A percentile compares a stretch with the other conserved stretches of the same genome.
Conservation (phyloP, 2,888 invertebrate genomes). For the Pammene fasciana region DNA sequence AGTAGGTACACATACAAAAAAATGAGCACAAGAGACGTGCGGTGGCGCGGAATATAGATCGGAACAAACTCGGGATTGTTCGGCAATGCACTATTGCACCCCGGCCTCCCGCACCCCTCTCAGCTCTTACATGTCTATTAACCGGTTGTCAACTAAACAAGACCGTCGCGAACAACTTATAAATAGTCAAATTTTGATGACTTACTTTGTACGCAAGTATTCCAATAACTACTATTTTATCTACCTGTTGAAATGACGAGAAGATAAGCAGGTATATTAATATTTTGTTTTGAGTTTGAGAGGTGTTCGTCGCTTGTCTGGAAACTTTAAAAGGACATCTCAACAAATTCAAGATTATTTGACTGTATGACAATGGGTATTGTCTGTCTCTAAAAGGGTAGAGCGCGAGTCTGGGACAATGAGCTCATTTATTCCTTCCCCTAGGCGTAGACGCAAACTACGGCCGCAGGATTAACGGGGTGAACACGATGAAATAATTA, state of each 20-base stretch:
- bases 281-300: neutral
- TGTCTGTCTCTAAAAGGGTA: slow-evolving; percentile 75
- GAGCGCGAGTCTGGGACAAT: slow-evolving; percentile 68
- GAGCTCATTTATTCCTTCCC: slow-evolving; percentile 75
- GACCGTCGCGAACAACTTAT: too few species aligned
- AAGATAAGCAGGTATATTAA: too few species aligned
- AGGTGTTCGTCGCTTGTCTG: slow-evolving; percentile 52
- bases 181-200: too few species aligned
- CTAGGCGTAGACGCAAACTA: slow-evolving; percentile 71
- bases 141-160: too few species aligned
- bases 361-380: slow-evolving; percentile 71
- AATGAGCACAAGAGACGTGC: too few species aligned
- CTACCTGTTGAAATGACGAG: neutral
- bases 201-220: too few species aligned
- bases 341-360: slow-evolving; percentile 71
- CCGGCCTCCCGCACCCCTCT: too few species aligned
- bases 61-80: too few species aligned
- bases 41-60: too few species aligned
- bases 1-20: too few species aligned
- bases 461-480: slow-evolving; percentile 66
- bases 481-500: slow-evolving; percentile 68
- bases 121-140: too few species aligned
- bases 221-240: neutral
- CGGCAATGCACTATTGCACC: too few species aligned
- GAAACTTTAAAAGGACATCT: slow-evolving; percentile 65